Base-by-base conservation (phyloP, 92 coral and sea anemone species). In the Zoanthus solanderi region DNA sequence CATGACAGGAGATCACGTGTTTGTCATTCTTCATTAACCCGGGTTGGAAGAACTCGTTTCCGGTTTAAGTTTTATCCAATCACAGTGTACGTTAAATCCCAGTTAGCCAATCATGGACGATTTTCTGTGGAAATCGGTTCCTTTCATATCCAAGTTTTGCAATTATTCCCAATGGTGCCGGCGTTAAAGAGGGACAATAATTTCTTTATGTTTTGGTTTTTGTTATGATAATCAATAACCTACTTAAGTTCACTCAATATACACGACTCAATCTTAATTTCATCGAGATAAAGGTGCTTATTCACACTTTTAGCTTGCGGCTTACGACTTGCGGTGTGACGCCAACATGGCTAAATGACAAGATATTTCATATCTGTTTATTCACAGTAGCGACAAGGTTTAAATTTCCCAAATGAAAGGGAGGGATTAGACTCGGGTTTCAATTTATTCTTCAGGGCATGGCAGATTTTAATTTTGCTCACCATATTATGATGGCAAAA, bases 1-100 rank as follows among this genome's bases (percentile, higher is more conserved):
- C 75, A 65, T 81, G 85, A 81, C 85, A 47, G 61, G 63, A 45
- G 85, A 81, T 81, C 85, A 81, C 85, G 85, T 81, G 85, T 81
- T 71, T 81, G 85, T 81, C 85, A 81, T 81, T 81, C 85, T 81
- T 81, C 85, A 67, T 81, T 67, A 81, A 67, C 44, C 85, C 73
- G 45, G 66, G 42, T 81, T 81, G 71, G 31, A 68, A 47, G 75
- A 77, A 45, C 60, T 32, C 28, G 75, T 81, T 81, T 75, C 76
- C 75, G 85, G 66, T 45, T 23, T 9, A 5, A 8, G 67, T 14
- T 30, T 37, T 67, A 30, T 18, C 85, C 85, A 81, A 81, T 81
- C 60, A 65, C 12, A 67, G 45, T 44, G 34, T 23, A 7, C 52
- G 85, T 81, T 81, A 7, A 65, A 66, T 81, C 75, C 4, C 46